Conservation (phyloP, 2,888 invertebrate species). For the Torymus aiolomorphi region DNA sequence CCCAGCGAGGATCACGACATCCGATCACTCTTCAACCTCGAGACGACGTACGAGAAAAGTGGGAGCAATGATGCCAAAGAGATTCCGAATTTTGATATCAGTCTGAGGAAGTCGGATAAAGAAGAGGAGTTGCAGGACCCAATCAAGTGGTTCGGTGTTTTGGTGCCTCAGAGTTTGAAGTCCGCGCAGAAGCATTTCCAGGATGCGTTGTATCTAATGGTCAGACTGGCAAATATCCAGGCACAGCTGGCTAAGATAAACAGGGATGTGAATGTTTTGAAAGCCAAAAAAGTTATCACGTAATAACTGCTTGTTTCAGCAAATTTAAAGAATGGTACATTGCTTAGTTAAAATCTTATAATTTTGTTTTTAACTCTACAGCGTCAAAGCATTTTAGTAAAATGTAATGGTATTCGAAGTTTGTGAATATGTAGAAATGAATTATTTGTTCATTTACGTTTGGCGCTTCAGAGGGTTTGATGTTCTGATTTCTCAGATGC, state of each 20-base stretch:
- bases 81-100: slow-evolving; percentile 68
- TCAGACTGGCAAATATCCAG: slow-evolving; percentile 84
- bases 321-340: too few species aligned
- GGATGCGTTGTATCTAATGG: slow-evolving; percentile 81
- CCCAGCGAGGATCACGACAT: slow-evolving; percentile 79
- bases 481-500: too few species aligned
- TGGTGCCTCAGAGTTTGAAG: slow-evolving; percentile 88
- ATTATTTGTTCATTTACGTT: too few species aligned
- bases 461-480: too few species aligned
- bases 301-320: background rate
- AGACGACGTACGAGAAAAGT: slow-evolving; percentile 63
- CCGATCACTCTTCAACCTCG: slow-evolving; percentile 70
- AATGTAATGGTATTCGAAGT: too few species aligned
- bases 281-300: slow-evolving; percentile 18
- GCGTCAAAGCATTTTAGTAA: too few species aligned
- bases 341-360: too few species aligned
- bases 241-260: slow-evolving; percentile 77
- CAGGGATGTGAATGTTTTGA: slow-evolving; percentile 1
- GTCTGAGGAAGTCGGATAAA: slow-evolving; percentile 61
- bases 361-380: too few species aligned
- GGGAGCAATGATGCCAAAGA: slow-evolving; percentile 59
- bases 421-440: too few species aligned
- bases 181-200: slow-evolving; percentile 86
- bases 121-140: slow-evolving; percentile 79
- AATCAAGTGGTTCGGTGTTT: slow-evolving; percentile 90